Evolutionary conservation across 2,113 vertebrate species (phyloP).

Genomic region (Hydropotes inermis): DNA sequence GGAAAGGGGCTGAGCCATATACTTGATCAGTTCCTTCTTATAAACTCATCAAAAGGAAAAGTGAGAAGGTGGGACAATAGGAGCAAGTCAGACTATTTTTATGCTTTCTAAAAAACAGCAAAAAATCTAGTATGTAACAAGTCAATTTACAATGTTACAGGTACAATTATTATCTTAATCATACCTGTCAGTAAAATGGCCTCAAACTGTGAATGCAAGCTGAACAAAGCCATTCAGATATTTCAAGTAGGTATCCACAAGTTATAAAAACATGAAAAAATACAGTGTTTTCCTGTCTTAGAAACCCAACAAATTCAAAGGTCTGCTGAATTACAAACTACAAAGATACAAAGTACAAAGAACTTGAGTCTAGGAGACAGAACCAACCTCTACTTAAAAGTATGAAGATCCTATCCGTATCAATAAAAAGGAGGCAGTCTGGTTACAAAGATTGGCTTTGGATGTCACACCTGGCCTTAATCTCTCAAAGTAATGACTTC

Average conservation of each 20-base stretch:
- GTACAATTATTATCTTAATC: slow-evolving; percentile 13
- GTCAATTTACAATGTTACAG: not conserved
- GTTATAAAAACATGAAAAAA: not conserved
- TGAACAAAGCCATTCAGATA: not conserved
- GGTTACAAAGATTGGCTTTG: not conserved
- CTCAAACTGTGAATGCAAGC: not conserved
- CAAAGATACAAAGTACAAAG: not conserved
- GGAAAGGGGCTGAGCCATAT: not conserved
- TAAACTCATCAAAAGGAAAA: slow-evolving; percentile 5
- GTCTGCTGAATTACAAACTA: not conserved
- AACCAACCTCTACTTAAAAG: slow-evolving; percentile 2
- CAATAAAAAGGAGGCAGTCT: not conserved
- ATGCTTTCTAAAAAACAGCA: slow-evolving; percentile 12
- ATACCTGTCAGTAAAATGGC: slow-evolving; percentile 15
- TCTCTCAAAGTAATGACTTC: not conserved
- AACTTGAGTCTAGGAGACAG: not conserved
- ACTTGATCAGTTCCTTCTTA: not conserved
- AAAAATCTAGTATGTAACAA: not conserved
- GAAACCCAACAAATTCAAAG: not conserved
- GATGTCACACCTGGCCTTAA: not conserved
- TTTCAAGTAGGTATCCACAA: not conserved
- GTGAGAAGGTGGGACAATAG: not conserved
- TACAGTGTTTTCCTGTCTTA: not conserved
- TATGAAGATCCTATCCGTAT: not conserved
- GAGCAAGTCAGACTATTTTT: not conserved